phyloP scores from a whole-genome alignment of 2,113 vertebrate genomes.

The Haliaeetus leucogaster region DNA sequence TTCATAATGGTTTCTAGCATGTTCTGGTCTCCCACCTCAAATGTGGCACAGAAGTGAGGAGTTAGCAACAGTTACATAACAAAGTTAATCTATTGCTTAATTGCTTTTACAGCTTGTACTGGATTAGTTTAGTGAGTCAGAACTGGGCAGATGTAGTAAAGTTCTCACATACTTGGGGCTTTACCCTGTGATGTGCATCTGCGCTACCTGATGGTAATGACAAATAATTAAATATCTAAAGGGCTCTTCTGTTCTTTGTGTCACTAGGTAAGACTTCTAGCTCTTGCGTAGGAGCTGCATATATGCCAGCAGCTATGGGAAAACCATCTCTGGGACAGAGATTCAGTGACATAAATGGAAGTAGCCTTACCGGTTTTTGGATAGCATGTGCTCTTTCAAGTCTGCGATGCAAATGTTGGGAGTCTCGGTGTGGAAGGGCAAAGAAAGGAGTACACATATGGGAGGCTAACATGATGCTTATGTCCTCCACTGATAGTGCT shows the following conservation, averaged over 20 bases:
- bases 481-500: background rate
- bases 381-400: background rate
- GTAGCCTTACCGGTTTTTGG: background rate
- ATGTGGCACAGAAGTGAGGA: background rate
- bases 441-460: background rate
- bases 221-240: background rate
- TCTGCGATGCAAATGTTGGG: background rate
- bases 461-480: background rate
- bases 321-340: background rate
- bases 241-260: background rate
- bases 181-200: background rate
- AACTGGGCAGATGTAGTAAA: background rate
- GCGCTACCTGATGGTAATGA: fast-evolving
- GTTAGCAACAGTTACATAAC: background rate
- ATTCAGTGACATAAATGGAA: background rate
- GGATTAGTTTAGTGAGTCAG: background rate
- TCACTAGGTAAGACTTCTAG: background rate
- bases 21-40: background rate
- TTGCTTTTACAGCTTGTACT: background rate
- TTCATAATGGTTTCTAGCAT: background rate
- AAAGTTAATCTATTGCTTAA: background rate
- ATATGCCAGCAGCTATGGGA: background rate
- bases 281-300: background rate
- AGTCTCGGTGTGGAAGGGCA: background rate
- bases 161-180: background rate